Evolutionary conservation across 2,888 invertebrate genomes (phyloP).

Genomic region (Pandemis heparana): DNA sequence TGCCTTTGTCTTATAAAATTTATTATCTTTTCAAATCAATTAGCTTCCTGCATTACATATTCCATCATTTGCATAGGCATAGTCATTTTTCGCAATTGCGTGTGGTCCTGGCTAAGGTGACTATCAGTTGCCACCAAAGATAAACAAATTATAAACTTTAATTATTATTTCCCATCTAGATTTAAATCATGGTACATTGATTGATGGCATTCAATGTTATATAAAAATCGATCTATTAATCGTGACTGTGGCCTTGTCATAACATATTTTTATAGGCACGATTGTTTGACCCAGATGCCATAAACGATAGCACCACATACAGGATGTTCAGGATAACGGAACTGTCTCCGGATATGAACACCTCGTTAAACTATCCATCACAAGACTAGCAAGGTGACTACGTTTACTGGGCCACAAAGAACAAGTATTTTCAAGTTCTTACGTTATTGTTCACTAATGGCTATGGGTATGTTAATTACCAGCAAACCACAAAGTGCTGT

Average conservation of each 20-base stretch:
- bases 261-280: conserved; percentile 15
- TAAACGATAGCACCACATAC: conserved; percentile 21
- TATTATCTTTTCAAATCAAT: conserved; percentile 45
- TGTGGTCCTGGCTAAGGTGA: conserved; percentile 4
- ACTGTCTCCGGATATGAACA: conserved; percentile 30
- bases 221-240: neutral
- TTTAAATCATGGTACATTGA: neutral
- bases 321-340: conserved; percentile 38
- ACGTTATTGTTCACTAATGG: neutral
- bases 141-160: neutral
- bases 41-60: conserved; percentile 34
- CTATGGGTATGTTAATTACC: conserved; percentile 30
- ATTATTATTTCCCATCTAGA: neutral
- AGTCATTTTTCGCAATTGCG: neutral
- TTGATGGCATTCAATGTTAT: neutral
- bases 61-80: conserved; percentile 26
- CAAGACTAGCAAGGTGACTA: neutral
- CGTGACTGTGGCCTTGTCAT: neutral
- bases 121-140: neutral
- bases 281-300: conserved; percentile 34
- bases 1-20: conserved; percentile 41
- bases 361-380: conserved; percentile 6
- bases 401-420: neutral
- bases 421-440: neutral
- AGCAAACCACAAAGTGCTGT: conserved; percentile 28